Evolutionary conservation across 1,140 invertebrate genomes (phyloP), one percentile per base, ranked within the genome.

Genomic region (Drosophila ogumai): DNA sequence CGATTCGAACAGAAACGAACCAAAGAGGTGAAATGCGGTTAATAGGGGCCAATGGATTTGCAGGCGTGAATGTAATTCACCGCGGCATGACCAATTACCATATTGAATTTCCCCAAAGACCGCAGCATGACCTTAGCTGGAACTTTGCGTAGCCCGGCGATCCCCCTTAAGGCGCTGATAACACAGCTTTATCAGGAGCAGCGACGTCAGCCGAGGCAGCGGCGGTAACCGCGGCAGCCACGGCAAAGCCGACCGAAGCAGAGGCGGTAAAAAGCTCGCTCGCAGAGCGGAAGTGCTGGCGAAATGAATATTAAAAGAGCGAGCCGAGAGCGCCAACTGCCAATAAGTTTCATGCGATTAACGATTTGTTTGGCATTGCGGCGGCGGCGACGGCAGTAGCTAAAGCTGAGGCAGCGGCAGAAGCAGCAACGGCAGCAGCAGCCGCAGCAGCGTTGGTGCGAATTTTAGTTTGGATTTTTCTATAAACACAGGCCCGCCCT

Each of bases 321-420:
- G 75, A 17, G 38, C 54, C 47, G 36, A 43, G 81, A 73, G 72
- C 32, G 60, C 47, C 47, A 49, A 44, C 22, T 60, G 67, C 44
- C 73, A 82, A 77, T 84, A 87, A 88, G 87, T 87, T 88, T 69
- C 67, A 81, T 84, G 68, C 84, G 84, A 90, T 87, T 80, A 77
- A 57, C 57, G 61, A 90, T 78, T 80, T 77, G 85, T 81, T 81
- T 90, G 76, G 85, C 82, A 88, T 88, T 87, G 82, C 63, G 15
- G 25, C 64, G 17, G 28, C 22, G 32, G 32, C 63, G 41, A 71
- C 66, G 47, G 74, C 80, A 60, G 25, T 52, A 64, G 55, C 58
- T 28, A 41, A 32, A 60, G 25, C 57, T 28, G 25, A 28, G 67
- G 54, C 58, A 41, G 50, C 68, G 54, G 77, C 81, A 32, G 32